phyloP scores from a whole-genome alignment of 64 coral and sea anemone genomes.

The Astreopora myriophthalma region DNA sequence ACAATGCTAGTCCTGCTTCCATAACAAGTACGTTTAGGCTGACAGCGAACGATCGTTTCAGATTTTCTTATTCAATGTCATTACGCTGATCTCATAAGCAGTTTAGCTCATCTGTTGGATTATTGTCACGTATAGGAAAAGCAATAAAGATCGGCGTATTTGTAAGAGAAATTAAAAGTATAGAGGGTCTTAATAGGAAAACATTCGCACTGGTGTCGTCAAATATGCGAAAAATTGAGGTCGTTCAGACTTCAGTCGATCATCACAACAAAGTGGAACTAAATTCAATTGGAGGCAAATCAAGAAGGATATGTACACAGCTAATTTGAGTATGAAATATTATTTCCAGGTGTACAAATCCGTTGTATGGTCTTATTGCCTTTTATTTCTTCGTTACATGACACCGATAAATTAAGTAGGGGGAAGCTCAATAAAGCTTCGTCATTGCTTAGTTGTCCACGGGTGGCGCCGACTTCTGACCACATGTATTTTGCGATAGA shows the following conservation, averaged over 20 bases:
- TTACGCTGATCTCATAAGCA: conserved; percentile 1
- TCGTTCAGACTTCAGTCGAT: too few species aligned
- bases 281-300: too few species aligned
- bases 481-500: neutral
- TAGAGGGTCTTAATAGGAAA: neutral
- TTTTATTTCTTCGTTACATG: neutral
- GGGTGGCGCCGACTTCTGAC: neutral
- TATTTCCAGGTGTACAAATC: neutral
- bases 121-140: neutral
- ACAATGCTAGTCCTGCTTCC: neutral
- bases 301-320: neutral
- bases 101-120: conserved; percentile 3
- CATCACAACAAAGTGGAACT: too few species aligned
- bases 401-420: neutral
- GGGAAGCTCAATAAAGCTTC: neutral
- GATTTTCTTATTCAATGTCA: neutral
- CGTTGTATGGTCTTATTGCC: neutral
- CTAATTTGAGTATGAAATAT: neutral
- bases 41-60: neutral
- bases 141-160: neutral
- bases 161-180: neutral
- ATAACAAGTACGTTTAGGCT: neutral
- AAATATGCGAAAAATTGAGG: neutral
- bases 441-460: neutral
- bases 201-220: neutral